These are phyloP conservation scores for Spicauda simplicius DNA, from an alignment of 2,888 invertebrate species.

Conservation along the genomic window DNA sequence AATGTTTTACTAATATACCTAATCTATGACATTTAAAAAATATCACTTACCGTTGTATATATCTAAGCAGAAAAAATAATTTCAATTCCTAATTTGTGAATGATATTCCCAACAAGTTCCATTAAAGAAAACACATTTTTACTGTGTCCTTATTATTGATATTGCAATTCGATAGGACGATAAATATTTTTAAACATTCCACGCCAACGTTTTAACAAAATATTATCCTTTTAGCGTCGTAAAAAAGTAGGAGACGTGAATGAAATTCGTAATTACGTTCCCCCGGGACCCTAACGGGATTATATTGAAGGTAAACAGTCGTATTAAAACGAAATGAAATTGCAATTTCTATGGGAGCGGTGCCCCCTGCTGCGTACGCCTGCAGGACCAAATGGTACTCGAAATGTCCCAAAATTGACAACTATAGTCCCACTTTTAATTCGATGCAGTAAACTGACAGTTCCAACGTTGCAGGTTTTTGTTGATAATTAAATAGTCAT, in stretches of 20 bases:
- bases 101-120: no score
- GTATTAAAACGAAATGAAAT: conserved; percentile 77
- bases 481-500: no score
- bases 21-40: no score
- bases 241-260: conserved; percentile 37
- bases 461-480: no score
- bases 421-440: neutral
- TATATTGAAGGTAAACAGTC: conserved; percentile 78
- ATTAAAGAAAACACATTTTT: no score
- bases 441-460: no score
- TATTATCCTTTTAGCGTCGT: conserved; percentile 27
- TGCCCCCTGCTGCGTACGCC: conserved; percentile 54
- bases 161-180: neutral
- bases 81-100: no score
- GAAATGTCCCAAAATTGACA: neutral
- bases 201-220: conserved; percentile 11
- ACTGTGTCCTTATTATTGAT: no score
- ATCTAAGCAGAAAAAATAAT: no score
- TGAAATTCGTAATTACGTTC: conserved; percentile 47
- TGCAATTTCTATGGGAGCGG: conserved; percentile 66
- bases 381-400: conserved; percentile 40
- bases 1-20: no score
- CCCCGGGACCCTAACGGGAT: conserved; percentile 58
- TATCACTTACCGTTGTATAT: no score
- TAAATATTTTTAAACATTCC: neutral